A percentile compares a stretch with the other conserved stretches of the same genome.
Evolutionary conservation across 2,113 vertebrate species (phyloP).

Genomic region (Suricata suricatta): DNA sequence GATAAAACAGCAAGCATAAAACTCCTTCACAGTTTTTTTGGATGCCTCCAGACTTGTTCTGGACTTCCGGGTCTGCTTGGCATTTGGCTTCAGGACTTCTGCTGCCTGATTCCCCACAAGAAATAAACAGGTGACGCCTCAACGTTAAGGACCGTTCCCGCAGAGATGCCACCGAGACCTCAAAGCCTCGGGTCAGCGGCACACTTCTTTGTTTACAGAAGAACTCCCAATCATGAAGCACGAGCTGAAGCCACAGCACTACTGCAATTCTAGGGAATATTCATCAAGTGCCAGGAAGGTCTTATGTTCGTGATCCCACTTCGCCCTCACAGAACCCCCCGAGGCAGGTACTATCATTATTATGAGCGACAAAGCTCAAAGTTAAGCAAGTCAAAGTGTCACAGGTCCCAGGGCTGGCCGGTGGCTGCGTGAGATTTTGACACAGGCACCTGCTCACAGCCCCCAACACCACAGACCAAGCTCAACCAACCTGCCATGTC

Average conservation of each 20-base stretch:
- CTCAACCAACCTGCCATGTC: accelerated
- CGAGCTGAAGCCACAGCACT: background rate
- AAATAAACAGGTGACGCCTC: background rate
- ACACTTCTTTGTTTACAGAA: background rate
- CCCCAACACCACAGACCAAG: background rate
- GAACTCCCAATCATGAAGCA: background rate
- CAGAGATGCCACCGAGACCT: background rate
- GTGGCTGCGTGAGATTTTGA: background rate
- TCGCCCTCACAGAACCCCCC: background rate
- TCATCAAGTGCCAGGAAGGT: background rate
- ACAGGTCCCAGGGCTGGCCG: background rate
- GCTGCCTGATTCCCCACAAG: background rate
- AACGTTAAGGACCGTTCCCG: background rate
- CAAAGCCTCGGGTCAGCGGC: background rate
- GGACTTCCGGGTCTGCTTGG: background rate
- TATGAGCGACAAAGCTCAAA: background rate
- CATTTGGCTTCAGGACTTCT: background rate
- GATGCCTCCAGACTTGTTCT: background rate
- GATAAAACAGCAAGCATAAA: background rate
- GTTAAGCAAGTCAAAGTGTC: background rate
- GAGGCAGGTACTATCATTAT: background rate
- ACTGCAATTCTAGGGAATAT: background rate
- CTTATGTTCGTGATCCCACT: background rate
- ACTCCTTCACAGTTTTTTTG: background rate
- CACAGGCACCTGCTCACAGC: background rate